A percentile compares a stretch with the other conserved stretches of the same genome.
phyloP scores from a whole-genome alignment of 2,888 invertebrate species.

The Harpalus rufipes region DNA sequence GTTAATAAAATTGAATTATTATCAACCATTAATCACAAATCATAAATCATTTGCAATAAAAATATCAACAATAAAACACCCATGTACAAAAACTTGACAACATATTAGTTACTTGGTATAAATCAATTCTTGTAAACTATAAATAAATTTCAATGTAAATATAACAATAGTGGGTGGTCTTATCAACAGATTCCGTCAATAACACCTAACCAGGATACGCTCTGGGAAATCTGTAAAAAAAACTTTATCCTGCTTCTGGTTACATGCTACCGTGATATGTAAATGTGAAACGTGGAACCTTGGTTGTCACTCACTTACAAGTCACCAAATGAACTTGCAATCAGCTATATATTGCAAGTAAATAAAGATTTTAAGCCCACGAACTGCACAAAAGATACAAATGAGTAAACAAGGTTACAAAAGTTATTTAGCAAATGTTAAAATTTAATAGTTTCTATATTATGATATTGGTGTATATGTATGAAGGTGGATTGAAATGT shows the following conservation, averaged over 20 bases:
- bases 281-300: not conserved
- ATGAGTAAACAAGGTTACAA: not conserved
- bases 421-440: no score
- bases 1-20: not conserved
- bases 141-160: not conserved
- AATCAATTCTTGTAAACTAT: not conserved
- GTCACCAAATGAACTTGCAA: not conserved
- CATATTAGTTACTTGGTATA: not conserved
- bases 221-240: not conserved
- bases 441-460: no score
- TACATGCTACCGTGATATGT: not conserved
- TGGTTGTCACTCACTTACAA: not conserved
- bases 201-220: not conserved
- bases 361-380: not conserved
- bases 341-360: not conserved
- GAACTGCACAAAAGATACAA: not conserved
- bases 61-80: not conserved
- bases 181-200: not conserved
- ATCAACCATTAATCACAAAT: not conserved
- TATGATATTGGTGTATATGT: no score
- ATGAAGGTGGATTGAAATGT: no score
- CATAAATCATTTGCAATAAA: slow-evolving; percentile 1
- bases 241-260: not conserved
- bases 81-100: not conserved
- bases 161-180: not conserved